phyloP scores from a whole-genome alignment of 2,113 vertebrate genomes.

The Trichechus manatus region DNA sequence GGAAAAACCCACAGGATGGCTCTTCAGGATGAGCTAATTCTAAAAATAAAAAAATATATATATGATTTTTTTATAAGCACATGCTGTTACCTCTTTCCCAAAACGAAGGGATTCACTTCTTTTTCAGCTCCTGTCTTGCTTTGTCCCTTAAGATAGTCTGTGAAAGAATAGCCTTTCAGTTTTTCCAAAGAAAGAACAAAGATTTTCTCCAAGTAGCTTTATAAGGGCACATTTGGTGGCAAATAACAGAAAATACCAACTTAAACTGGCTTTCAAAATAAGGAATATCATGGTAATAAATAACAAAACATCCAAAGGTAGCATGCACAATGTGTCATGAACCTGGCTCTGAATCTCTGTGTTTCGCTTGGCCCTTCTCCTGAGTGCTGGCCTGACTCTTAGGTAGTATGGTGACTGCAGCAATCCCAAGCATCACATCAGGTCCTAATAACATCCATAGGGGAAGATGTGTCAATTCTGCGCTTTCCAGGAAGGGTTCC shows the following conservation, averaged over 20 bases:
- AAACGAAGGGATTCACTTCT: background rate
- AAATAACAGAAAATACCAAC: background rate
- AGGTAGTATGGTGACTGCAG: background rate
- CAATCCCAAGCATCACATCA: background rate
- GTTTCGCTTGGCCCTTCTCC: background rate
- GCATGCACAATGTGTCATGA: background rate
- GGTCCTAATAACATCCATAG: background rate
- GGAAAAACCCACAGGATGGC: too few species aligned
- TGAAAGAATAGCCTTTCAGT: background rate
- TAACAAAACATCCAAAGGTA: background rate
- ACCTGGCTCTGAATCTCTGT: background rate
- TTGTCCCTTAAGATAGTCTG: background rate
- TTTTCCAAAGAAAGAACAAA: background rate
- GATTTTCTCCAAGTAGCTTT: background rate
- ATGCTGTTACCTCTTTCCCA: background rate
- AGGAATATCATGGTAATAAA: background rate
- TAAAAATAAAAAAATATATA: background rate
- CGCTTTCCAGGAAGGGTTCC: background rate
- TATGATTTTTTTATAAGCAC: background rate
- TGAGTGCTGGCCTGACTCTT: background rate
- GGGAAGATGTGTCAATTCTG: background rate
- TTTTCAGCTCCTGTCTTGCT: background rate
- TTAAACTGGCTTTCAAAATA: background rate
- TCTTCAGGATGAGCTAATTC: background rate
- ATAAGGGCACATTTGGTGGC: background rate